Evolutionary conservation across 1,140 invertebrate genomes (phyloP).

Genomic region (Drosophila nikananu): DNA sequence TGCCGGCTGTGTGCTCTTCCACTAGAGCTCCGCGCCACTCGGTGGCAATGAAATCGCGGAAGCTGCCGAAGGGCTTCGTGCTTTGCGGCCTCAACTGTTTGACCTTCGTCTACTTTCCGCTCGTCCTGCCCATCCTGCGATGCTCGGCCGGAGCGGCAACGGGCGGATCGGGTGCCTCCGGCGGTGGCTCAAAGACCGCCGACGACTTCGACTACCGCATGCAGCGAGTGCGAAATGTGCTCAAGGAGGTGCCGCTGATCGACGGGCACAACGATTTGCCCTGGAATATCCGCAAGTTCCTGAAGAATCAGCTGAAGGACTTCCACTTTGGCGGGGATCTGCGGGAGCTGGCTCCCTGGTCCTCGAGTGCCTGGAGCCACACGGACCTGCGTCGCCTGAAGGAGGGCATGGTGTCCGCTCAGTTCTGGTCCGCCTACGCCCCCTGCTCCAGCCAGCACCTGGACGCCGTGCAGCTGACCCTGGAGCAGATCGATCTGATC

Average conservation of each 20-base stretch:
- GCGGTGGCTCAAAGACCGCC: conserved; percentile 28
- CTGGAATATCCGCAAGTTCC: conserved; percentile 93
- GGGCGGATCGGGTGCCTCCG: conserved; percentile 4
- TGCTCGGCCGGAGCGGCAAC: conserved; percentile 61
- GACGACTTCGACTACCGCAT: conserved; percentile 85
- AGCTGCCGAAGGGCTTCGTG: conserved; percentile 82
- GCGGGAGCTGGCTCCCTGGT: conserved; percentile 90
- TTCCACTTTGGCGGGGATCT: conserved; percentile 91
- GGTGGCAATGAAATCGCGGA: conserved; percentile 85
- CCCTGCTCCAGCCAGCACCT: conserved; percentile 93
- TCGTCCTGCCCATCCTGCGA: conserved; percentile 76
- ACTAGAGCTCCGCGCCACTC: conserved; percentile 60
- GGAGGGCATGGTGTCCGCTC: conserved; percentile 90
- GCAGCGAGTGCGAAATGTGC: conserved; percentile 86
- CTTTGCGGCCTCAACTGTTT: conserved; percentile 84
- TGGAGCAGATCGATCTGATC: conserved; percentile 95
- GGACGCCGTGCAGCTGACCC: conserved; percentile 93
- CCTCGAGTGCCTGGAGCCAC: conserved; percentile 91
- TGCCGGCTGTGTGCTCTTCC: conserved; percentile 65
- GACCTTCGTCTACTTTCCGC: conserved; percentile 79
- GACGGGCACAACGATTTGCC: conserved; percentile 93
- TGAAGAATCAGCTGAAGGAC: conserved; percentile 91
- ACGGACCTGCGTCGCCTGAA: conserved; percentile 91
- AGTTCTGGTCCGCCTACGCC: conserved; percentile 96
- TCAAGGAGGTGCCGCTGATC: conserved; percentile 87